phyloP scores from a whole-genome alignment of 2,113 vertebrate species.

The Carollia perspicillata region DNA sequence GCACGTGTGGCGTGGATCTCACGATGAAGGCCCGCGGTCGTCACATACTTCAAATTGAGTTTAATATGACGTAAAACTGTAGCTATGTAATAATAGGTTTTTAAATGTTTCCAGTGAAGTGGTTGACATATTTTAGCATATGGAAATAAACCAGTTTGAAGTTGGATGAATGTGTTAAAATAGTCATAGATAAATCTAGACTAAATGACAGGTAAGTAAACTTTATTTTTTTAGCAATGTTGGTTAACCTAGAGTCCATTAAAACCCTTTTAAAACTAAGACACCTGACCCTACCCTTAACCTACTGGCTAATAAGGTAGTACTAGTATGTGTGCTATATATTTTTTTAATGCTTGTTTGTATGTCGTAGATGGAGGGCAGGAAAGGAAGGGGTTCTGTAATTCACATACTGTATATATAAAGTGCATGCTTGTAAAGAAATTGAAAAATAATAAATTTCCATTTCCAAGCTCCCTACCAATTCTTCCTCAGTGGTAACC shows the following conservation, averaged over 20 bases:
- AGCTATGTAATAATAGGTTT: background rate
- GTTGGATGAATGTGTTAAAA: background rate
- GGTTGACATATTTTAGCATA: background rate
- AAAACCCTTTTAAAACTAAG: background rate
- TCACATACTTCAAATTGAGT: background rate
- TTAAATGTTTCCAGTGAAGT: background rate
- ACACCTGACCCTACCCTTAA: background rate
- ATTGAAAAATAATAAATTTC: background rate
- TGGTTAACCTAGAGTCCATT: background rate
- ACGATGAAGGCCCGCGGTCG: background rate
- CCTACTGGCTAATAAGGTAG: background rate
- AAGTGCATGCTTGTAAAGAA: background rate
- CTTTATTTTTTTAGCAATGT: background rate
- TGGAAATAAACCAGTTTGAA: background rate
- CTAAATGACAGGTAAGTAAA: conserved; percentile 36
- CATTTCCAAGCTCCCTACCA: background rate
- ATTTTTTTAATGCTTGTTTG: background rate
- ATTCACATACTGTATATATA: background rate
- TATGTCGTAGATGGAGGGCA: background rate
- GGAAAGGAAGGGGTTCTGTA: background rate
- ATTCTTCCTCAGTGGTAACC: background rate
- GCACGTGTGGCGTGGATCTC: background rate
- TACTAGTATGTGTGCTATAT: background rate
- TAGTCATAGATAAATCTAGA: background rate
- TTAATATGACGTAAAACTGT: background rate